Evolutionary conservation across 2,888 invertebrate species (phyloP).

Genomic region (Cantharis lateralis): DNA sequence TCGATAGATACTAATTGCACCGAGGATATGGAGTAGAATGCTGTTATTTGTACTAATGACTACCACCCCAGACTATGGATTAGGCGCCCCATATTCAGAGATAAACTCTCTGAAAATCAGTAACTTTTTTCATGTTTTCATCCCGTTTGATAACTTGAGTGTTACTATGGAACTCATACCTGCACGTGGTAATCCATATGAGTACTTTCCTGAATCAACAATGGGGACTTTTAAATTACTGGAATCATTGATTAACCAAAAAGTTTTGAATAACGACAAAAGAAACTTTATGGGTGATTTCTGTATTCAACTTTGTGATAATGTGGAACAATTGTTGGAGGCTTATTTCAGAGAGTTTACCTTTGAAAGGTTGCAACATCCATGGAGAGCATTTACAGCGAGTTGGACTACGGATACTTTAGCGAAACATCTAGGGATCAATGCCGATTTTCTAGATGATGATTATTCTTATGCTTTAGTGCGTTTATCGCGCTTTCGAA

Average conservation of each 20-base stretch:
- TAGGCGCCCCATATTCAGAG: constrained; percentile 38
- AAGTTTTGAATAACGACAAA: constrained; percentile 44
- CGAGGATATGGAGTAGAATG: constrained; percentile 60
- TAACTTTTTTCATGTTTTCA: constrained; percentile 83
- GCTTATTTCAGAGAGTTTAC: constrained; percentile 87
- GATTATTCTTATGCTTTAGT: constrained; percentile 78
- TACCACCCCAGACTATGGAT: constrained; percentile 41
- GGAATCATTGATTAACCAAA: constrained; percentile 56
- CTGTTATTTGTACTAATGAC: constrained; percentile 55
- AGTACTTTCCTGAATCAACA: constrained; percentile 73
- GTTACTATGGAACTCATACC: constrained; percentile 57
- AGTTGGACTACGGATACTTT: constrained; percentile 80
- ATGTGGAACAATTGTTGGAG: constrained; percentile 79
- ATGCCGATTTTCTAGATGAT: constrained; percentile 77
- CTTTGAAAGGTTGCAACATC: constrained; percentile 81
- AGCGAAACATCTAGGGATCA: constrained; percentile 83
- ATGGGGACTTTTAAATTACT: constrained; percentile 71
- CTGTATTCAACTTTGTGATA: constrained; percentile 93
- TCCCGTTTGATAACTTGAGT: constrained; percentile 58
- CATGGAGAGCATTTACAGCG: constrained; percentile 86
- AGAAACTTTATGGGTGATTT: constrained; percentile 84
- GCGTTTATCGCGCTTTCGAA: constrained; percentile 74
- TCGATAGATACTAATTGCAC: constrained; percentile 53
- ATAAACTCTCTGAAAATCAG: constrained; percentile 73
- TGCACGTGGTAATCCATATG: constrained; percentile 69